Evolutionary conservation across 2,113 vertebrate species (phyloP).

Genomic region (Leptocoma aspasia): DNA sequence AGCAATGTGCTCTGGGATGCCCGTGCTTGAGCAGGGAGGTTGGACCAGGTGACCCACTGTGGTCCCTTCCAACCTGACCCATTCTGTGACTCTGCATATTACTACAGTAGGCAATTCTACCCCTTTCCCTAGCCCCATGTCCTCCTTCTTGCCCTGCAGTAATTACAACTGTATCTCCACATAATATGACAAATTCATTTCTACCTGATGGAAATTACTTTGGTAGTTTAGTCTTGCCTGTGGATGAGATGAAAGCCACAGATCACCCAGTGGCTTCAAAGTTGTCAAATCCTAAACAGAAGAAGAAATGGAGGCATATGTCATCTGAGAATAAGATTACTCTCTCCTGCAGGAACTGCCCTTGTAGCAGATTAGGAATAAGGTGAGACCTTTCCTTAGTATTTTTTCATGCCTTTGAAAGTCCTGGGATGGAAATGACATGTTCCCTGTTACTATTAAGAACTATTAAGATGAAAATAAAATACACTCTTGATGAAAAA

Average conservation of each 20-base stretch:
- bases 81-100: neutral
- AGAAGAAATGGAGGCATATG: neutral
- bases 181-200: neutral
- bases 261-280: neutral
- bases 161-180: neutral
- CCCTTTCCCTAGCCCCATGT: neutral
- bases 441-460: neutral
- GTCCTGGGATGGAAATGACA: neutral
- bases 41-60: neutral
- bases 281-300: neutral
- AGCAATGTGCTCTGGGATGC: neutral
- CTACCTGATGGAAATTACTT: neutral
- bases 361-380: neutral
- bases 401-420: neutral
- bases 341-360: neutral
- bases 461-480: neutral
- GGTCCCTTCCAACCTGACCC: neutral
- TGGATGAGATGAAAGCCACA: neutral
- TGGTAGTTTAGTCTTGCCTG: neutral
- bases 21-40: neutral
- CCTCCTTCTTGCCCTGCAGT: neutral
- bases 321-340: neutral
- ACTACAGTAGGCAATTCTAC: neutral
- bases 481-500: neutral
- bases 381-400: neutral